These are phyloP conservation scores for Syngnathus floridae DNA, from an alignment of 2,113 vertebrate genomes.

Conservation along the genomic window DNA sequence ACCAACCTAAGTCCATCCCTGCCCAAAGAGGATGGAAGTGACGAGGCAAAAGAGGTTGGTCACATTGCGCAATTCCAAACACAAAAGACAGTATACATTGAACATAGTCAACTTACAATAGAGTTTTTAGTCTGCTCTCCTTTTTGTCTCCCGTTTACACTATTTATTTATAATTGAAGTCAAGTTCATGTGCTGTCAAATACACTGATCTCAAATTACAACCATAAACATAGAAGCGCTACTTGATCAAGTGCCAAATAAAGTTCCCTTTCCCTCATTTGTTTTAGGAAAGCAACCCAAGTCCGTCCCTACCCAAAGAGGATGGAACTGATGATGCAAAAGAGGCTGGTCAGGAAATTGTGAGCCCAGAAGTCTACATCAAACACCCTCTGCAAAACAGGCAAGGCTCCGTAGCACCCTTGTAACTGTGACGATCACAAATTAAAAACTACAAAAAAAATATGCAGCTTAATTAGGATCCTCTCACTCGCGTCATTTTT, in stretches of 20 bases:
- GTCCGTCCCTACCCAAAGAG: constrained; percentile 79
- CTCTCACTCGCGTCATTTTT: constrained; percentile 12
- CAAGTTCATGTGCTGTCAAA: background rate
- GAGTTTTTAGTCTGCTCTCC: too few species aligned
- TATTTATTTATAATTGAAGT: too few species aligned
- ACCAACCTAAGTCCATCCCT: constrained; percentile 76
- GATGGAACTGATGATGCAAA: constrained; percentile 79
- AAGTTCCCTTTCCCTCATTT: background rate
- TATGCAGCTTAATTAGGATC: too few species aligned
- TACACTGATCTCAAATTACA: background rate
- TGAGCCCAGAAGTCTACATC: constrained; percentile 90
- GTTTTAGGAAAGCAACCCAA: constrained; percentile 81
- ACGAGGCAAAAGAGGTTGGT: constrained; percentile 77
- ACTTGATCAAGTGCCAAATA: background rate
- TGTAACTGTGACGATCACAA: background rate
- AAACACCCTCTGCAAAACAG: constrained; percentile 98
- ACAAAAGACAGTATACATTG: too few species aligned
- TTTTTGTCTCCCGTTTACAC: too few species aligned
- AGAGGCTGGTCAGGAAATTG: constrained; percentile 83
- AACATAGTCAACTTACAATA: too few species aligned
- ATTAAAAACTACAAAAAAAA: background rate
- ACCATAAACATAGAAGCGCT: background rate
- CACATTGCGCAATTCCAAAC: constrained; percentile 46
- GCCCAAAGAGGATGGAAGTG: constrained; percentile 82
- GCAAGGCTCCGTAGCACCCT: constrained; percentile 54